A percentile compares a stretch with the other conserved stretches of the same genome.
Evolutionary conservation across 30 jellyfish, hydroid and myxozoan genomes (phyloP).

Genomic region (Cassiopea xamachana): DNA sequence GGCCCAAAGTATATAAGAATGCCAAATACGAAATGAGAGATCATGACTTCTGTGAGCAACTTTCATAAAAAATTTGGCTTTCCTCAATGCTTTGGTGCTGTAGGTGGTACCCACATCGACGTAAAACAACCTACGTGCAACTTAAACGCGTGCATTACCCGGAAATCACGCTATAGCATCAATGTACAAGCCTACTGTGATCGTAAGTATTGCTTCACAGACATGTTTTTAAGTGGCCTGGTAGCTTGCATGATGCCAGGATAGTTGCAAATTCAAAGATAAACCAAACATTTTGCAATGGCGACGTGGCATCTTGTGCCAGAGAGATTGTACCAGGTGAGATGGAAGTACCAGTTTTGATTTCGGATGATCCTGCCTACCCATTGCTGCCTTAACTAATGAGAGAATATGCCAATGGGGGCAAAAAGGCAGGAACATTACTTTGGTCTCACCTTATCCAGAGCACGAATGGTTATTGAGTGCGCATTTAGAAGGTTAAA

Average conservation of each 20-base stretch:
- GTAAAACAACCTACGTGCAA: conserved; percentile 42
- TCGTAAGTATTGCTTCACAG: conserved; percentile 50
- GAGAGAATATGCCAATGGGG: conserved; percentile 12
- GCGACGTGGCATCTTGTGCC: conserved; percentile 35
- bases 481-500: too few relatives aligned
- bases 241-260: conserved; percentile 67
- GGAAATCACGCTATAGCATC: conserved; percentile 46
- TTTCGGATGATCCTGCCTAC: conserved; percentile 57
- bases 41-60: neutral
- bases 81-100: conserved; percentile 82
- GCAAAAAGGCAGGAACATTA: neutral
- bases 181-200: conserved; percentile 75
- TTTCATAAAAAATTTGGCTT: conserved; percentile 53
- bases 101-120: conserved; percentile 59
- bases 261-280: neutral
- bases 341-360: conserved; percentile 16
- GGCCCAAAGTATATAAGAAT: conserved; percentile 58
- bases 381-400: conserved; percentile 35
- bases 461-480: neutral
- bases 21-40: conserved; percentile 48
- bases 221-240: conserved; percentile 67
- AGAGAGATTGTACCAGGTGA: conserved; percentile 20
- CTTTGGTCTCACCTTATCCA: neutral
- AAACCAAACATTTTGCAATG: conserved; percentile 9
- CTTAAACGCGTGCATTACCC: conserved; percentile 44